Conservation (phyloP, 2,113 vertebrate species). For the Narcine bancroftii region DNA sequence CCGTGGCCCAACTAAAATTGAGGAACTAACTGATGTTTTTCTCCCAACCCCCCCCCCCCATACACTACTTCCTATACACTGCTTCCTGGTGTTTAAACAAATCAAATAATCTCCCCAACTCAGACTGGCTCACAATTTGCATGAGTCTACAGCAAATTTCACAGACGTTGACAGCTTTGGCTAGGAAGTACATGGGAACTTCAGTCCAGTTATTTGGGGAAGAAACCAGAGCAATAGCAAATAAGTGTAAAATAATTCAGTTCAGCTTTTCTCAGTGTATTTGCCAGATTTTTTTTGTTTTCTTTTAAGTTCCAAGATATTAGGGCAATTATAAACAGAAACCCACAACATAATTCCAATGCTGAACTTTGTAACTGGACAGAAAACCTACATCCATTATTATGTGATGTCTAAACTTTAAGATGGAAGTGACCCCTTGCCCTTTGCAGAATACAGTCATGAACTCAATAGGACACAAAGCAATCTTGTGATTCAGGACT, state of each 20-base stretch:
- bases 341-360: not conserved
- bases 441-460: not conserved
- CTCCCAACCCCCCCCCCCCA: no score
- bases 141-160: conserved; percentile 2
- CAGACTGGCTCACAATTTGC: conserved; percentile 20
- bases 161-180: not conserved
- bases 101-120: conserved; percentile 20
- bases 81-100: conserved; percentile 36
- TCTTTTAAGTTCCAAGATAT: not conserved
- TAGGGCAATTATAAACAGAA: not conserved
- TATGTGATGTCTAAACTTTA: not conserved
- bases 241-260: not conserved
- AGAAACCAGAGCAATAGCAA: not conserved
- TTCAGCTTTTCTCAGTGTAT: not conserved
- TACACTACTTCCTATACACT: not conserved
- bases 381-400: not conserved
- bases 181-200: not conserved
- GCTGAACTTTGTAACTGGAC: not conserved
- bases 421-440: not conserved
- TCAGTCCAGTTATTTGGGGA: not conserved
- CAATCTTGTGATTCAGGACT: not conserved
- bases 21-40: conserved; percentile 21
- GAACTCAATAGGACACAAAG: not conserved
- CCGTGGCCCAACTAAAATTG: not conserved
- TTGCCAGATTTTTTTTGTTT: not conserved